phyloP scores from a whole-genome alignment of 2,797 vertebrate genomes.

The Semaprochilodus insignis region DNA sequence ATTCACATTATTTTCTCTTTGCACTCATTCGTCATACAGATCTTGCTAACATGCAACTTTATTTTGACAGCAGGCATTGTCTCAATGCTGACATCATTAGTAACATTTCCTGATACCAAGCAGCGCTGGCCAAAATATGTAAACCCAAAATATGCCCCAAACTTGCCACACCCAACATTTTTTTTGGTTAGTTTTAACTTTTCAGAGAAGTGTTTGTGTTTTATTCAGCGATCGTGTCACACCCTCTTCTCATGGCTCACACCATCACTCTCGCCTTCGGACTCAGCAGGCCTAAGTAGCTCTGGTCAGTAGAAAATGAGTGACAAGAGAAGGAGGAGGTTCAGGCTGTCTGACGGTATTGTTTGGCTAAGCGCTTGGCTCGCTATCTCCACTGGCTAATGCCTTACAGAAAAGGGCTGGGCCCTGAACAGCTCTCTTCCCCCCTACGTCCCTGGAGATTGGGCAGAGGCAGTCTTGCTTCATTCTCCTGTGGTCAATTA shows the following conservation, averaged over 20 bases:
- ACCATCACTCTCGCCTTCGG: background rate
- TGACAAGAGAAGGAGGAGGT: slow-evolving; percentile 29
- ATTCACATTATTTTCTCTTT: background rate
- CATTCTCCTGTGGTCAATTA: slow-evolving; percentile 52
- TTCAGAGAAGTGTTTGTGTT: background rate
- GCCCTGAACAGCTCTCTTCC: slow-evolving; percentile 1
- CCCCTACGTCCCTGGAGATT: slow-evolving; percentile 55
- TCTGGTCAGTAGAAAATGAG: slow-evolving; percentile 7
- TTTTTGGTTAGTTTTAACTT: background rate
- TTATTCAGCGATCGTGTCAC: background rate
- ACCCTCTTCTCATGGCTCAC: background rate
- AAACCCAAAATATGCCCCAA: background rate
- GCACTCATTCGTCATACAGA: background rate
- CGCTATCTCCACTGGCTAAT: slow-evolving; percentile 40
- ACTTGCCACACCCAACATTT: background rate
- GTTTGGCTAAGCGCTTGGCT: slow-evolving; percentile 42
- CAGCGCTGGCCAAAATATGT: background rate
- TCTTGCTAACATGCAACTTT: background rate
- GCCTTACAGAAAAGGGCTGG: slow-evolving; percentile 50
- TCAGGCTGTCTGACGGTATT: slow-evolving; percentile 30
- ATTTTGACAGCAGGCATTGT: slow-evolving; percentile 3
- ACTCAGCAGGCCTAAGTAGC: background rate
- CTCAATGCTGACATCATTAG: slow-evolving; percentile 28
- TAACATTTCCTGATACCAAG: slow-evolving; percentile 26
- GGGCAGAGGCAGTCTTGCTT: slow-evolving; percentile 56